Base-by-base conservation (phyloP, 2,113 vertebrate species). In the Lophura nycthemera region DNA sequence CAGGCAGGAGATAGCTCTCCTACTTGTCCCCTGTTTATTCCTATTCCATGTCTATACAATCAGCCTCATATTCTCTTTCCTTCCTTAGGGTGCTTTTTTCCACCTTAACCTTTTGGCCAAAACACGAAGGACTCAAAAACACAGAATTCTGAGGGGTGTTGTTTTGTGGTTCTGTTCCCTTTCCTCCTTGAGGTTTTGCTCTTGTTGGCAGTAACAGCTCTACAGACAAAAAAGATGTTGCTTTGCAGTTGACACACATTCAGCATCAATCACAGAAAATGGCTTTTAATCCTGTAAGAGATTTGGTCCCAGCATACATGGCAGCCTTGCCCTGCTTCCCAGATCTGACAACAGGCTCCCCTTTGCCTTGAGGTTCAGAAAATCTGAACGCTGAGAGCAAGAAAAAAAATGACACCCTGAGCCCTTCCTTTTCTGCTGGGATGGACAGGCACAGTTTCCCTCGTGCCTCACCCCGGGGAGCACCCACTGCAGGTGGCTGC, bases 191-290 rank as follows among this genome's bases (percentile, higher is more conserved):
- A 32, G 50, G 12, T 38, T 34, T 9, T 52, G 52, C 54, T 29
- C 20, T 72, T 38, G 29, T 40, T 8, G 2, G 42, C 9, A 71
- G 48, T 27, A 65, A 48, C 11, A 54, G 42, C 78, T 56, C 19
- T 17, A 24, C 8, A 59, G 40, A 19, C 22, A 24, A 61, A 69
- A 57, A 65, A 69, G 45, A 34, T 19, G 14, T 14, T 19, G 1
- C n/a, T 69, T 24, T 13, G 86, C 13, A 56, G 47, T 52, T 86
- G 73, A 24, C 14, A 32, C 38, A 15, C 8, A 3, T 1, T 13
- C 72, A 65, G 27, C 3, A 1, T 6, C 74, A 52, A 0, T 8
- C 7, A 2, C 0, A 24, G 84, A 40, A 81, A 38, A 47, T 5
- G 22, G 25, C 42, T 78, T 64, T 88, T 10, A 38, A 4, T 6